Conservation (phyloP, 2,113 vertebrate species). For the Lepus americanus region DNA sequence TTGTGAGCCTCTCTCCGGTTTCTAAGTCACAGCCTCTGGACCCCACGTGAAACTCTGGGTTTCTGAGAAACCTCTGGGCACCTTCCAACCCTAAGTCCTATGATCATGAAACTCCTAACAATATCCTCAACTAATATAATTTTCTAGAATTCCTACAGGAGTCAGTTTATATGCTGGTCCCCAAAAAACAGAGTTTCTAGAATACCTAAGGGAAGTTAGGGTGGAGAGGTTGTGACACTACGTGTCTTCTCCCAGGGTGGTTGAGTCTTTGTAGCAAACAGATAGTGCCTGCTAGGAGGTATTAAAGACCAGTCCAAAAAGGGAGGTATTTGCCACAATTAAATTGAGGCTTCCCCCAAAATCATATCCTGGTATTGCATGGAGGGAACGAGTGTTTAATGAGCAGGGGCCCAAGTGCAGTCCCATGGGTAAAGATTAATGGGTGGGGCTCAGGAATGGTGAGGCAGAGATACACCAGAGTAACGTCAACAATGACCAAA, state of each 20-base stretch:
- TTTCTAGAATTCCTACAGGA: conserved; percentile 19
- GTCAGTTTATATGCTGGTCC: neutral
- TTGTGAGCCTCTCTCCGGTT: neutral
- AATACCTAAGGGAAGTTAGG: neutral
- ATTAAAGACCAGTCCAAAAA: neutral
- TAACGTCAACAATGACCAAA: neutral
- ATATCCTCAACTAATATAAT: neutral
- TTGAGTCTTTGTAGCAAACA: neutral
- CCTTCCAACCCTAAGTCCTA: neutral
- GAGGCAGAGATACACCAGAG: neutral
- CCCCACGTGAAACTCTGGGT: neutral
- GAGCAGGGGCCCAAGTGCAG: neutral
- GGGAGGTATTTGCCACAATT: neutral
- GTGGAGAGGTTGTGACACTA: neutral
- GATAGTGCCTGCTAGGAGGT: neutral
- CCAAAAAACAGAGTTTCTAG: neutral
- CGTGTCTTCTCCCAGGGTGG: neutral
- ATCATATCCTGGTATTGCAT: neutral
- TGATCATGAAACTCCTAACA: neutral
- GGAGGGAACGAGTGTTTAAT: neutral
- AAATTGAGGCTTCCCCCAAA: neutral
- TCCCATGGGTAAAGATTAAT: neutral
- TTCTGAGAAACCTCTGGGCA: too few species aligned
- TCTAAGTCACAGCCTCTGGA: neutral
- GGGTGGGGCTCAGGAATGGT: neutral